Conservation (phyloP, 2,888 invertebrate species). For the Dryobota labecula region DNA sequence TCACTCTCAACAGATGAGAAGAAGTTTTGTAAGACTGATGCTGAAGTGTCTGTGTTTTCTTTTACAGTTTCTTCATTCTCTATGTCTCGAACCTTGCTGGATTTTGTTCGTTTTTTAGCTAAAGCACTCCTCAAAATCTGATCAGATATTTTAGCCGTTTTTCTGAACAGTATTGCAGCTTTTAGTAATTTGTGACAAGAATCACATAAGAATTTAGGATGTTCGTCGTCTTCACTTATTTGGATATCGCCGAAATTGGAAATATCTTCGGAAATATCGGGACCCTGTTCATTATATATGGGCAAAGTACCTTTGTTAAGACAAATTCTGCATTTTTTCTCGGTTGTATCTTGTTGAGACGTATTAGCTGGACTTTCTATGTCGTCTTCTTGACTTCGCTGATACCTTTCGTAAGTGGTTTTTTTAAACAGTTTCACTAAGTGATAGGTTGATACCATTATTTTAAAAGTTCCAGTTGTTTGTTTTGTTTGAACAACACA, state of each 20-base stretch:
- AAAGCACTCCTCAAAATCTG: conserved; percentile 65
- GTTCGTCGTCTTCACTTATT: conserved; percentile 72
- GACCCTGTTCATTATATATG: conserved; percentile 57
- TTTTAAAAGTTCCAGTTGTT: background rate
- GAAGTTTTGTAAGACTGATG: conserved; percentile 30
- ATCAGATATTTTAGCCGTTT: conserved; percentile 75
- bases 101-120: background rate
- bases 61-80: conserved; percentile 15
- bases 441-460: conserved; percentile 50
- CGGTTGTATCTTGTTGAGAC: conserved; percentile 1
- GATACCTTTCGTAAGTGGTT: conserved; percentile 31
- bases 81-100: background rate
- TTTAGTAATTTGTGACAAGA: conserved; percentile 77
- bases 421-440: conserved; percentile 47
- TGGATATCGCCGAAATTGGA: conserved; percentile 69
- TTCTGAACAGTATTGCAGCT: conserved; percentile 77
- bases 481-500: too few species aligned
- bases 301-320: conserved; percentile 63
- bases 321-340: conserved; percentile 50
- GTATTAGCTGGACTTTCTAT: conserved; percentile 6
- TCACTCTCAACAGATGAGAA: conserved; percentile 40
- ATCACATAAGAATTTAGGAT: conserved; percentile 78
- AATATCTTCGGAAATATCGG: conserved; percentile 27
- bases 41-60: conserved; percentile 10
- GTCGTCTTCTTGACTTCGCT: conserved; percentile 1